These are phyloP conservation scores for Takifugu rubripes DNA, from an alignment of 2,797 vertebrate species.

Conservation along the genomic window DNA sequence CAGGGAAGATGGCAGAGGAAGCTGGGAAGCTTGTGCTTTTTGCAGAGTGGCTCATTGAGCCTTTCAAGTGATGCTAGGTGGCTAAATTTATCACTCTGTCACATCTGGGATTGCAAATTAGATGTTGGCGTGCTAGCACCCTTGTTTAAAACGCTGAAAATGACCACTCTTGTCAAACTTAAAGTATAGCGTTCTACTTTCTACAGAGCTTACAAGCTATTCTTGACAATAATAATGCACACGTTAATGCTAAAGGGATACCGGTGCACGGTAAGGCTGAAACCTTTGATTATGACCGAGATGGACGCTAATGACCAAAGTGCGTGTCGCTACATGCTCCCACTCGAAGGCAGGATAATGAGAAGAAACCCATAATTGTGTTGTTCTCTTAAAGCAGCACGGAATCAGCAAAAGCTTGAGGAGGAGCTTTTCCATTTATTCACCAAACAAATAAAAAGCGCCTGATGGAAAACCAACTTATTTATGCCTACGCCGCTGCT, in stretches of 20 bases:
- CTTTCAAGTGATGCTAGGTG: slow-evolving; percentile 40
- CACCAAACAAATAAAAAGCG: slow-evolving; percentile 44
- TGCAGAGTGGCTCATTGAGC: slow-evolving; percentile 48
- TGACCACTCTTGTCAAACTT: too few species aligned
- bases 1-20: slow-evolving; percentile 62
- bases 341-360: slow-evolving; percentile 49
- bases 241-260: too few species aligned
- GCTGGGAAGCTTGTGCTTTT: slow-evolving; percentile 63
- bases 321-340: slow-evolving; percentile 56
- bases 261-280: slow-evolving; percentile 6
- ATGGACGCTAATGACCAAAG: slow-evolving; percentile 51
- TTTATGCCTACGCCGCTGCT: not conserved
- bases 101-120: slow-evolving; percentile 52
- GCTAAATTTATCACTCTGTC: slow-evolving; percentile 66
- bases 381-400: slow-evolving; percentile 63
- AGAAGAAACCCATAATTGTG: slow-evolving; percentile 66
- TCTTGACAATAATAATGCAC: too few species aligned
- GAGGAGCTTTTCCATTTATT: slow-evolving; percentile 39
- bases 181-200: too few species aligned
- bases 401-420: slow-evolving; percentile 11
- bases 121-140: slow-evolving; percentile 6
- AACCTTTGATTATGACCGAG: slow-evolving; percentile 43
- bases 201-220: too few species aligned
- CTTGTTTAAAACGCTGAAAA: not conserved
- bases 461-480: slow-evolving; percentile 19